phyloP scores from a whole-genome alignment of 2,113 vertebrate genomes.

The Apodemus sylvaticus region DNA sequence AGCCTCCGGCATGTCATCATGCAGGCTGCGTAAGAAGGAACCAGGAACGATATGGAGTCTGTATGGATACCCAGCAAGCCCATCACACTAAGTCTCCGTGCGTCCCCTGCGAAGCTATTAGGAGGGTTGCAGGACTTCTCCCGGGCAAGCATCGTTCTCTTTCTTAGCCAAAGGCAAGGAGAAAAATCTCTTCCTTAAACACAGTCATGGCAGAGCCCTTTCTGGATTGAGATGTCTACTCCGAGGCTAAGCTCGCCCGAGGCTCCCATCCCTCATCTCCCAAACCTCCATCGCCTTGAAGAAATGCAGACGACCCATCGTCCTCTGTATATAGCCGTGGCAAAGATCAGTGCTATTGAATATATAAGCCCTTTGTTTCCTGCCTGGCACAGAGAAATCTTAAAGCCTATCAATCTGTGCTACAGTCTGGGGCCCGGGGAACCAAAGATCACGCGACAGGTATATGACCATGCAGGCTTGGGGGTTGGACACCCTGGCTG shows the following conservation, averaged over 20 bases:
- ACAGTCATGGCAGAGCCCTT: not conserved
- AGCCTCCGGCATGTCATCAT: fast-evolving
- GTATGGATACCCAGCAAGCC: fast-evolving
- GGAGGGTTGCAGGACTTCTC: not conserved
- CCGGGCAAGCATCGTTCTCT: too few relatives aligned
- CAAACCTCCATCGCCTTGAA: fast-evolving
- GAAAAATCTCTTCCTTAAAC: not conserved
- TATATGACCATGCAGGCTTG: fast-evolving
- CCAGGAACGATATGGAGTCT: too few relatives aligned
- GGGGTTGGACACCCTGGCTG: not conserved
- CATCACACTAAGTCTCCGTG: not conserved
- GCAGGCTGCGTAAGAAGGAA: too few relatives aligned
- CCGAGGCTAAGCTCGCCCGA: too few relatives aligned
- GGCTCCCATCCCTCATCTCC: not conserved
- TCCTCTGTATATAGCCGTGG: too few relatives aligned
- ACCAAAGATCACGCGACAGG: too few relatives aligned
- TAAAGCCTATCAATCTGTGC: fast-evolving
- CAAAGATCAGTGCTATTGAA: fast-evolving
- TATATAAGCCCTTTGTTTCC: too few relatives aligned
- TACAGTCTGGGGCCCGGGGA: not conserved
- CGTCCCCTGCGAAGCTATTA: not conserved
- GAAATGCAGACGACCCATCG: fast-evolving
- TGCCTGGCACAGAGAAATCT: not conserved
- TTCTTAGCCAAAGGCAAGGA: not conserved
- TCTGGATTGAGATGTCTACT: fast-evolving